Percentiles rank a stretch among this genome's conserved stretches.
Conservation (phyloP, 2,888 invertebrate genomes). For the Teleogryllus oceanicus region DNA sequence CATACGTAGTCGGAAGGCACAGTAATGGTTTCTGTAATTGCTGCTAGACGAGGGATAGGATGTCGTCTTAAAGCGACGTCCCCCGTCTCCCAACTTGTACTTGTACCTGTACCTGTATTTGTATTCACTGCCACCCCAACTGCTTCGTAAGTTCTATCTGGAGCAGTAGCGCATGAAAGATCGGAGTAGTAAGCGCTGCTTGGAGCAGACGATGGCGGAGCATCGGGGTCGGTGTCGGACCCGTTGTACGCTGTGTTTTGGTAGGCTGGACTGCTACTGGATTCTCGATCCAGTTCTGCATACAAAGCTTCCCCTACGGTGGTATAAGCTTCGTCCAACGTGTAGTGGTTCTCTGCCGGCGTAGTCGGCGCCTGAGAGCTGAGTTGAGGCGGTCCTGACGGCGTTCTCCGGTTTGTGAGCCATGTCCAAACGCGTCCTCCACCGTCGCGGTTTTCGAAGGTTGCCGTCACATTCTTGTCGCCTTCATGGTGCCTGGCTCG, state of each 20-base stretch:
- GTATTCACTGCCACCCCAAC: constrained; percentile 53
- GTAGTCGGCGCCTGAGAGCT: constrained; percentile 46
- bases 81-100: constrained; percentile 31
- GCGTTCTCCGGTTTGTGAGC: constrained; percentile 37
- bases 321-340: constrained; percentile 63
- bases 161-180: constrained; percentile 53
- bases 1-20: constrained; percentile 60
- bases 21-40: constrained; percentile 57
- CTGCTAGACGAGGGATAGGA: constrained; percentile 48
- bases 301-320: constrained; percentile 61
- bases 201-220: constrained; percentile 61
- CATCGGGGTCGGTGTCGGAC: constrained; percentile 54
- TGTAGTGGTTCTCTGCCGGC: constrained; percentile 67
- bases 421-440: constrained; percentile 39
- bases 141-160: constrained; percentile 59
- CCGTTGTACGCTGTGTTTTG: constrained; percentile 66
- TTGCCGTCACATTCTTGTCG: constrained; percentile 32
- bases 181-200: constrained; percentile 74
- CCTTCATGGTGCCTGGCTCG: constrained; percentile 26
- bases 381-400: constrained; percentile 26
- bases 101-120: not conserved
- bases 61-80: constrained; percentile 27
- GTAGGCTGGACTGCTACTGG: constrained; percentile 56
- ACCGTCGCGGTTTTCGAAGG: constrained; percentile 25
- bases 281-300: constrained; percentile 65